A percentile compares a stretch with the other conserved stretches of the same genome.
Evolutionary conservation across 1,140 invertebrate species (phyloP).

Genomic region (Bombus confusus): DNA sequence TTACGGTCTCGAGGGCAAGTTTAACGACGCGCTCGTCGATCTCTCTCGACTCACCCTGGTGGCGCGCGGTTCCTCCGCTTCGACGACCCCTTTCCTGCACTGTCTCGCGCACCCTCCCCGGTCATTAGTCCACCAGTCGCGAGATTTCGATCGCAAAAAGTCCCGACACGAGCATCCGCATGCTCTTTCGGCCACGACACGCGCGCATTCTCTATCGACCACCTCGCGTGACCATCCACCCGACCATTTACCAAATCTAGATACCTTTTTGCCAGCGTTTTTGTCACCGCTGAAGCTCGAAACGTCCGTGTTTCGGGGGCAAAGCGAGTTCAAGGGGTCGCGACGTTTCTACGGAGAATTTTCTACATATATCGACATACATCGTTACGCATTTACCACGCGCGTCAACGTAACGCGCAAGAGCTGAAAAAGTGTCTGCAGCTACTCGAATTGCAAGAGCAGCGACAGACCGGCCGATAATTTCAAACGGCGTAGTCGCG

Average conservation of each 20-base stretch:
- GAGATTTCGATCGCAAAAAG: conserved; percentile 66
- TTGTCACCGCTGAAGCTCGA: background rate
- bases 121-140: conserved; percentile 57
- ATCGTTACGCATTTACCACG: no score
- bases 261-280: conserved; percentile 2
- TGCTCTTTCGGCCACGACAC: background rate
- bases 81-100: background rate
- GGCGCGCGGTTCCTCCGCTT: background rate
- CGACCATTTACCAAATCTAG: background rate
- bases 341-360: background rate
- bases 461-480: background rate
- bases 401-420: no score
- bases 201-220: conserved; percentile 26
- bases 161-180: conserved; percentile 53
- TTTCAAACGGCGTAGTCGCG: conserved; percentile 38
- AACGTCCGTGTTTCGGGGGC: background rate
- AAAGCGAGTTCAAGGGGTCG: background rate
- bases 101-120: conserved; percentile 45
- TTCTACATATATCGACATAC: no score
- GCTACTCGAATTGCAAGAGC: no score
- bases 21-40: conserved; percentile 69
- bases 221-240: conserved; percentile 39
- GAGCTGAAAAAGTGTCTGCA: no score
- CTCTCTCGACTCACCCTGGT: conserved; percentile 31
- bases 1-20: conserved; percentile 67